Conservation (phyloP, 2,113 vertebrate genomes). For the Eclectus roratus region DNA sequence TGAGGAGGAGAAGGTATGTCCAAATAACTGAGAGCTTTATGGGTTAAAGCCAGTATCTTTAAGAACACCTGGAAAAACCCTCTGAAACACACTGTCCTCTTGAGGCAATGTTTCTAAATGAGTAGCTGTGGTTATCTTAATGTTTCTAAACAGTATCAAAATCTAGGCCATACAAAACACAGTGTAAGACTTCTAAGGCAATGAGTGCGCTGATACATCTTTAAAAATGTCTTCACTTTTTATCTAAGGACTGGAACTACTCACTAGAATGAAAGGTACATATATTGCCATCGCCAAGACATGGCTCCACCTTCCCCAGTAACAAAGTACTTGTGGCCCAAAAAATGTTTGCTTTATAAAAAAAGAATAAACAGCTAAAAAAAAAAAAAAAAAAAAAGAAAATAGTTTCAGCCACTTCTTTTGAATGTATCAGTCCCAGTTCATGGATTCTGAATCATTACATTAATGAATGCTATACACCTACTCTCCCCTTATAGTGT, state of each 20-base stretch:
- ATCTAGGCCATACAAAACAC: background rate
- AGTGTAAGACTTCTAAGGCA: background rate
- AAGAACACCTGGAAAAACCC: background rate
- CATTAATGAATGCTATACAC: background rate
- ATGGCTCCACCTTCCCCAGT: background rate
- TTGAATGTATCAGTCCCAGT: background rate
- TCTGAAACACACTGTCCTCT: background rate
- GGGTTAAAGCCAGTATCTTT: background rate
- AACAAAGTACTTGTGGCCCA: background rate
- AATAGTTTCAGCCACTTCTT: background rate
- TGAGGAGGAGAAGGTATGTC: background rate
- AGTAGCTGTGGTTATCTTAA: background rate
- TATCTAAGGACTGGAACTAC: background rate
- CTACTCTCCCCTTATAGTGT: background rate
- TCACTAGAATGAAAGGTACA: background rate
- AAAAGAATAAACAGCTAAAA: background rate
- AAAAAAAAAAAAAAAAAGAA: background rate
- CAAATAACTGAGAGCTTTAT: background rate
- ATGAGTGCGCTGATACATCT: background rate
- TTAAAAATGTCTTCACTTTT: background rate
- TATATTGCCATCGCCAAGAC: background rate
- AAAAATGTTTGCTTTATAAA: background rate
- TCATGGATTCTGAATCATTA: background rate
- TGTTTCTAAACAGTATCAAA: background rate
- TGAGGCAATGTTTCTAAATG: background rate